phyloP scores from a whole-genome alignment of 2,888 invertebrate species.

The Epinotia bilunana region DNA sequence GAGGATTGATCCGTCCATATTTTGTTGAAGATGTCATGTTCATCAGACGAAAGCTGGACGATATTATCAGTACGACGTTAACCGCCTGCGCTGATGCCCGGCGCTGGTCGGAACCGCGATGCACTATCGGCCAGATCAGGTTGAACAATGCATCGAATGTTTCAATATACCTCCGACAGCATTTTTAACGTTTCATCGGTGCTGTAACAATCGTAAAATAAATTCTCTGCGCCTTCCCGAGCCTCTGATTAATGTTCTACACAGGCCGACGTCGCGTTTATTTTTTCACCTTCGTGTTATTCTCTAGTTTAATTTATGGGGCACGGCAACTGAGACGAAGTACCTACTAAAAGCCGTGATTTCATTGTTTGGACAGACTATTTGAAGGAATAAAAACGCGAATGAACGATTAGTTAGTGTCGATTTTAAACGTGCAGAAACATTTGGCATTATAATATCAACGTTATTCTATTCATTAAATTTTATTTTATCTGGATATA shows the following conservation, averaged over 20 bases:
- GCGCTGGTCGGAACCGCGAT: constrained; percentile 68
- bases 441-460: background rate
- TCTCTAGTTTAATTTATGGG: constrained; percentile 79
- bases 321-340: constrained; percentile 58
- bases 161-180: constrained; percentile 82
- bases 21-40: constrained; percentile 1
- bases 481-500: background rate
- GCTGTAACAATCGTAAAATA: constrained; percentile 84
- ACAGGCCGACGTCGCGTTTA: constrained; percentile 75
- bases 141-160: constrained; percentile 82
- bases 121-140: constrained; percentile 80
- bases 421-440: constrained; percentile 5
- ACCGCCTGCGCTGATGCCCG: background rate
- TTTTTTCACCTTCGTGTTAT: constrained; percentile 76
- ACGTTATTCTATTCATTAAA: background rate
- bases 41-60: constrained; percentile 4
- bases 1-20: background rate
- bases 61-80: constrained; percentile 22
- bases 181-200: constrained; percentile 84
- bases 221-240: constrained; percentile 83
- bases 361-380: constrained; percentile 49
- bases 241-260: constrained; percentile 83
- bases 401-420: constrained; percentile 27
- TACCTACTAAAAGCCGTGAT: constrained; percentile 48
- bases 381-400: constrained; percentile 24